These are phyloP conservation scores for Psephotus haematonotus DNA, from an alignment of 2,113 vertebrate species.

Conservation along the genomic window DNA sequence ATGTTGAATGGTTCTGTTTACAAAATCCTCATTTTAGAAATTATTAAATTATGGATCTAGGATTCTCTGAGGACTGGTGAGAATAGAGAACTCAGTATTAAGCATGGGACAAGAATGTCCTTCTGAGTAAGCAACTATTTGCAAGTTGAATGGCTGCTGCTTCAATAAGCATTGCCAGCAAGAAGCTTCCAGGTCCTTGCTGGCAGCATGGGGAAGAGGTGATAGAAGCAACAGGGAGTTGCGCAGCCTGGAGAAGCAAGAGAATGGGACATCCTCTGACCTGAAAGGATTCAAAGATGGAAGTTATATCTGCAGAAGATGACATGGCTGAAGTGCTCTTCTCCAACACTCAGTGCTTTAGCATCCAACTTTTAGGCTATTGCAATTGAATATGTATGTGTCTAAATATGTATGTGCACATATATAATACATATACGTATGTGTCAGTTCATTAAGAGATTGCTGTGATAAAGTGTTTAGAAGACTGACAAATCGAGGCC, in stretches of 20 bases:
- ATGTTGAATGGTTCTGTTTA: background rate
- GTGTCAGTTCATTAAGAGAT: background rate
- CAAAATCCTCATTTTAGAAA: conserved; percentile 7
- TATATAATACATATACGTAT: background rate
- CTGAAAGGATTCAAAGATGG: background rate
- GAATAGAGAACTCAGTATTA: background rate
- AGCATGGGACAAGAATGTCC: background rate
- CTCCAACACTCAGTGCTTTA: background rate
- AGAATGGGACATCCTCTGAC: background rate
- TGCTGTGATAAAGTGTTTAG: background rate
- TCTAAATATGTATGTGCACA: background rate
- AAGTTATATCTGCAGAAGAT: background rate
- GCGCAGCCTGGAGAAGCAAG: background rate
- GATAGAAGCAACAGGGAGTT: background rate
- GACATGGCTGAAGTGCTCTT: background rate
- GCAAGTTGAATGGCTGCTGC: background rate
- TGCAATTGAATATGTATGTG: background rate
- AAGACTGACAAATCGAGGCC: background rate
- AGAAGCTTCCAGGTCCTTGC: background rate
- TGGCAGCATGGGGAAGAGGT: background rate
- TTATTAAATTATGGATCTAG: conserved; percentile 20
- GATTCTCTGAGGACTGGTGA: background rate
- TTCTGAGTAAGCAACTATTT: background rate
- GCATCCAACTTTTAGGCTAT: background rate
- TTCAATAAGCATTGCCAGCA: background rate